phyloP scores from a whole-genome alignment of 2,113 vertebrate genomes.

The Psophia crepitans region DNA sequence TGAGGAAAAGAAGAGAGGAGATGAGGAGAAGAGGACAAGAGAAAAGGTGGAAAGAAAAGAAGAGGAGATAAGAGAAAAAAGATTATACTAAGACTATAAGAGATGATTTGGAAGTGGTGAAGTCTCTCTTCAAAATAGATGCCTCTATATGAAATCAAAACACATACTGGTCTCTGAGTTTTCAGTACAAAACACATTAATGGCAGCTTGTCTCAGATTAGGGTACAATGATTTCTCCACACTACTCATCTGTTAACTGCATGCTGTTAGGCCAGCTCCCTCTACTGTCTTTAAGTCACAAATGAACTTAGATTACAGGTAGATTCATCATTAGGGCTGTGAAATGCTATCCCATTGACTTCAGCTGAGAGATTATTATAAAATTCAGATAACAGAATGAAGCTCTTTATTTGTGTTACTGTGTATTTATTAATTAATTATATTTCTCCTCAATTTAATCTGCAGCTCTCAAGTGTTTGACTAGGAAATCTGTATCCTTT shows the following conservation, averaged over 20 bases:
- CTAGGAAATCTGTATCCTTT: not conserved
- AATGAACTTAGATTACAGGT: not conserved
- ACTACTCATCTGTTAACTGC: rapidly evolving
- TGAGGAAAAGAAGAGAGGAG: constrained; percentile 15
- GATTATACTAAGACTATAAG: not conserved
- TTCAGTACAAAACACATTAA: not conserved
- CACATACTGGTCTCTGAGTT: not conserved
- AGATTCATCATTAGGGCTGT: not conserved
- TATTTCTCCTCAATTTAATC: not conserved
- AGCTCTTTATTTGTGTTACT: not conserved
- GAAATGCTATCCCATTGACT: not conserved
- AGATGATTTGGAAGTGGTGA: too few species aligned
- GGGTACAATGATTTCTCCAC: rapidly evolving
- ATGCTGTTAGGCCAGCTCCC: not conserved
- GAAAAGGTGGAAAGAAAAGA: too few species aligned
- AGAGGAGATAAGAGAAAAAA: too few species aligned
- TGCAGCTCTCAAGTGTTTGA: not conserved
- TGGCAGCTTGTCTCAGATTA: not conserved
- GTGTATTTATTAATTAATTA: rapidly evolving
- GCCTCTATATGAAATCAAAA: not conserved
- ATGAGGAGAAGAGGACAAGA: too few species aligned
- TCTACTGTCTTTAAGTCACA: not conserved
- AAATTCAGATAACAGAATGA: not conserved
- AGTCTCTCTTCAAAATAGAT: not conserved
- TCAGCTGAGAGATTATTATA: not conserved